phyloP scores from a whole-genome alignment of 2,113 vertebrate genomes.

The Stegastes partitus region DNA sequence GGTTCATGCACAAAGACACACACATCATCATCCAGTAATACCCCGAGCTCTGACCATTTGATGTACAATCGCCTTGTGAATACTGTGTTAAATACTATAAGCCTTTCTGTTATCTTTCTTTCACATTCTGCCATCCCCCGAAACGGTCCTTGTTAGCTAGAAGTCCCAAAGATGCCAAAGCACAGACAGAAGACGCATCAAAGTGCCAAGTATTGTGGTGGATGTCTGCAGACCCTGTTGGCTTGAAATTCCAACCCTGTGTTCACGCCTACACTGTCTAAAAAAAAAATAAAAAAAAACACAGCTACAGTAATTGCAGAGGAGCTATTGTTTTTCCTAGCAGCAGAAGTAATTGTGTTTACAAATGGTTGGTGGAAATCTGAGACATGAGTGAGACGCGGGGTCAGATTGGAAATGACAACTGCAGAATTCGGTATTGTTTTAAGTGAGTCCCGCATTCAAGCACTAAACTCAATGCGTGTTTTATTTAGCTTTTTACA shows the following conservation, averaged over 20 bases:
- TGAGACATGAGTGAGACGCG: conserved; percentile 11
- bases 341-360: conserved; percentile 66
- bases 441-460: conserved; percentile 7
- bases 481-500: background rate
- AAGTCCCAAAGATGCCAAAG: conserved; percentile 55
- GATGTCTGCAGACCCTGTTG: conserved; percentile 44
- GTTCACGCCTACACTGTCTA: conserved; percentile 41
- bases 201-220: conserved; percentile 57
- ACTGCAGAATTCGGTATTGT: background rate
- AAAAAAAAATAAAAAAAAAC: conserved; percentile 9
- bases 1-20: conserved; percentile 18
- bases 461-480: background rate
- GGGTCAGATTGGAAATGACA: conserved; percentile 39
- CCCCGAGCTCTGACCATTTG: conserved; percentile 41
- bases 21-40: conserved; percentile 44
- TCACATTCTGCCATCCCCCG: conserved; percentile 42
- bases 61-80: conserved; percentile 47
- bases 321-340: conserved; percentile 59
- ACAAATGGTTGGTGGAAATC: conserved; percentile 46
- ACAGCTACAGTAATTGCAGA: conserved; percentile 49
- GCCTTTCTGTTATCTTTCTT: conserved; percentile 60
- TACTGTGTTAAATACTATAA: conserved; percentile 55
- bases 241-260: conserved; percentile 46
- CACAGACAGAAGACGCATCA: conserved; percentile 45
- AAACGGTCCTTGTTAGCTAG: conserved; percentile 45